Base-by-base conservation (phyloP, 2,888 invertebrate genomes). In the Zootermopsis nevadensis region DNA sequence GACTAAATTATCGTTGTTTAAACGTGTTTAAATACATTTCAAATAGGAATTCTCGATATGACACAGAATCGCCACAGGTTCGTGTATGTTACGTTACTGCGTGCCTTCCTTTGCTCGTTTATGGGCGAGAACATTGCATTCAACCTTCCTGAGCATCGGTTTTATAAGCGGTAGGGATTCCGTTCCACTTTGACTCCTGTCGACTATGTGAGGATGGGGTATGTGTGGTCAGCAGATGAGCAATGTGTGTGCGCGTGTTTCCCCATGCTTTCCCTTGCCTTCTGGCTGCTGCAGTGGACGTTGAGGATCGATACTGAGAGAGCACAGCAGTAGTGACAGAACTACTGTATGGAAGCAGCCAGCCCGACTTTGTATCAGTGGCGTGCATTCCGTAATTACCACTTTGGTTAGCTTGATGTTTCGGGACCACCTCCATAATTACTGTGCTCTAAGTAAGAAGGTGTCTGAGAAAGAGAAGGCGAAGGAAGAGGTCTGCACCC, bases 131-230 rank as follows among this genome's bases (percentile, higher is more conserved):
- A 60, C 60, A 27, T n/a, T 60, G 60, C 60, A 27, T 60, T 60
- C 60, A n/a, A 60, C 60, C 60, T 60, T 27, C 12, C 27, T 60
- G 60, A 60, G n/a, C 48, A 48, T 48, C 19, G 19, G 19, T 48
- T 48, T 48, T 48, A 48, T 48, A 60, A 22, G 33, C 69, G 69
- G 31, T 12, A 12, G 30, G 15, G 30, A 30, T 69, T 31, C 31
- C 31, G 4, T 69, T 69, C 69, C 69, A 69, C 69, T 69, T 69
- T 69, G 69, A 69, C 33, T 69, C 69, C 33, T 33, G 31, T 30
- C 31, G 69, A 33, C 27, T 31, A 69, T 69, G 69, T 69, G 69
- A 69, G 69, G 33, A 33, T 33, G 15, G 31, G 69, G 31, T 69
- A 60, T 60, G 60, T 60, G 60, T n/a, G 60, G 60, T 69, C 69